phyloP scores from a whole-genome alignment of 2,888 invertebrate genomes.

The Scaptomyza caliginosa region DNA sequence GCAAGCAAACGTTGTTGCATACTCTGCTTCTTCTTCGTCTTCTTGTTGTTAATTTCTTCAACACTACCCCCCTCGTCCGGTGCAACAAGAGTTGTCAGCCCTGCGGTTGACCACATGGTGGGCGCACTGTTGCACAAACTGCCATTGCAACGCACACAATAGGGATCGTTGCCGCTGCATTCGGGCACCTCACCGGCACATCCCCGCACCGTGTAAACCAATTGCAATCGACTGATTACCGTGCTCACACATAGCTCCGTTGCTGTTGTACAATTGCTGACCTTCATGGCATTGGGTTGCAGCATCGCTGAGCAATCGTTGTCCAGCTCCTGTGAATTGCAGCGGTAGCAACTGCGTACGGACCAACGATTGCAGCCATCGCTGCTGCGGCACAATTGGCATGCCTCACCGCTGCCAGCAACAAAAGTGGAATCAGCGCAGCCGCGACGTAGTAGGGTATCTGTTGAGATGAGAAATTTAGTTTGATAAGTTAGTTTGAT shows the following conservation, averaged over 20 bases:
- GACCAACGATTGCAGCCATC: constrained; percentile 75
- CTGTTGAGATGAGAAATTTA: constrained; percentile 29
- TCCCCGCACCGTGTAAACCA: constrained; percentile 74
- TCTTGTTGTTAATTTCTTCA: too few species aligned
- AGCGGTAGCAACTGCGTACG: constrained; percentile 77
- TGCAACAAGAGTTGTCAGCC: not conserved
- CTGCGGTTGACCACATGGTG: constrained; percentile 54
- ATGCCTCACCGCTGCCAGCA: constrained; percentile 45
- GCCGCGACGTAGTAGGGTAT: constrained; percentile 71
- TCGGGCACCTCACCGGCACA: constrained; percentile 73
- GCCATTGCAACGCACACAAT: constrained; percentile 79
- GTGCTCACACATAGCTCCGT: constrained; percentile 79
- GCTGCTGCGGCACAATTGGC: constrained; percentile 71
- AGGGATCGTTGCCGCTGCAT: constrained; percentile 77
- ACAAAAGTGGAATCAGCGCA: constrained; percentile 63
- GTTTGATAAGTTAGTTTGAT: too few species aligned
- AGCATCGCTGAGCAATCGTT: constrained; percentile 64
- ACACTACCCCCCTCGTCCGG: not conserved
- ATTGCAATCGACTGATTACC: constrained; percentile 60
- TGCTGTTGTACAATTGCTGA: constrained; percentile 60
- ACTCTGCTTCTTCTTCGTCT: not conserved
- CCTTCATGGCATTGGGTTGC: constrained; percentile 46
- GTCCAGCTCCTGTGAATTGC: constrained; percentile 68
- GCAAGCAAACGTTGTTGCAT: constrained; percentile 13
- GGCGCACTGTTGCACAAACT: constrained; percentile 73